Evolutionary conservation across 2,888 invertebrate genomes (phyloP).

Genomic region (Eupithecia subfuscata): DNA sequence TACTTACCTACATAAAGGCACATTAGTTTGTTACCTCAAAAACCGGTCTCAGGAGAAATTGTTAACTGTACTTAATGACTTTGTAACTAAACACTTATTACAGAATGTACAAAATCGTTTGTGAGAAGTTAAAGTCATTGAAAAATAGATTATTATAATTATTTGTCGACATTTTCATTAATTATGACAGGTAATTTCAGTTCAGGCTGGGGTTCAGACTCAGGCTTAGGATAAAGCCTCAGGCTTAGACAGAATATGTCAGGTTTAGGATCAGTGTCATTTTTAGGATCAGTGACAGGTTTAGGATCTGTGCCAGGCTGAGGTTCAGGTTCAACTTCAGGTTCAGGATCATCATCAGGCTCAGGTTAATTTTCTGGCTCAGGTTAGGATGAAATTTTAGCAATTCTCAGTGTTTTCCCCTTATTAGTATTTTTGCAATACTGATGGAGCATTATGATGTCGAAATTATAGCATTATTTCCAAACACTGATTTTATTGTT

Average conservation of each 20-base stretch:
- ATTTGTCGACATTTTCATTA: background rate
- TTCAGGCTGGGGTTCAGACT: background rate
- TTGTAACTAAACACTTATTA: constrained; percentile 73
- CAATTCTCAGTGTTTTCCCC: background rate
- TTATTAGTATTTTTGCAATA: background rate
- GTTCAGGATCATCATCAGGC: background rate
- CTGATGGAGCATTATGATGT: background rate
- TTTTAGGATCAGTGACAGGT: background rate
- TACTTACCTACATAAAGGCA: constrained; percentile 41
- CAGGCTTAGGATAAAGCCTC: background rate
- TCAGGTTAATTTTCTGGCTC: background rate
- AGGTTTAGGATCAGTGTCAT: background rate
- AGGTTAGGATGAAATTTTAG: too few relatives aligned
- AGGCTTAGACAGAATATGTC: background rate
- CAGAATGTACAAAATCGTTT: constrained; percentile 48
- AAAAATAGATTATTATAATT: background rate
- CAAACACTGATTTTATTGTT: background rate
- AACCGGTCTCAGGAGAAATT: constrained; percentile 79
- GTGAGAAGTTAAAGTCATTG: background rate
- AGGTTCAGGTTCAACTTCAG: background rate
- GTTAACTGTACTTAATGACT: constrained; percentile 80
- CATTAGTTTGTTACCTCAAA: constrained; percentile 70
- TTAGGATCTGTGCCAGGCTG: background rate
- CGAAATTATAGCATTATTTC: background rate
- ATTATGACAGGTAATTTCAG: too few relatives aligned